Evolutionary conservation across 2,797 vertebrate genomes (phyloP).

Genomic region (Chromis chromis): DNA sequence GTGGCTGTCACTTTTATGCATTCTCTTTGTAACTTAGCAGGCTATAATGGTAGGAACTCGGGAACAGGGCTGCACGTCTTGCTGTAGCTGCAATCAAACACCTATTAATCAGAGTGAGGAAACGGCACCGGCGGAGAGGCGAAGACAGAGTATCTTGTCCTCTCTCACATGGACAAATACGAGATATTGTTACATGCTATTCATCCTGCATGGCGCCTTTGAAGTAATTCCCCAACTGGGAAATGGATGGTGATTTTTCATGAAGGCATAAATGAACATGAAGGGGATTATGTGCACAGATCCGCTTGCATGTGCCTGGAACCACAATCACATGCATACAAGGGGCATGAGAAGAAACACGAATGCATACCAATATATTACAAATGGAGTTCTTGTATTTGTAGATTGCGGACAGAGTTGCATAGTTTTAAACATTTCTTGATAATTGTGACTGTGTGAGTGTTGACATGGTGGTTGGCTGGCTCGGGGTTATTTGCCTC

Average conservation of each 20-base stretch:
- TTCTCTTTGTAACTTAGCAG: conserved; percentile 46
- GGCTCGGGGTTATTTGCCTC: conserved; percentile 56
- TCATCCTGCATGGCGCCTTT: conserved; percentile 70
- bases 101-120: conserved; percentile 75
- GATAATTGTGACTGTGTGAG: conserved; percentile 26
- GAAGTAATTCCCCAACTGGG: conserved; percentile 62
- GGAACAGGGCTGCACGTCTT: conserved; percentile 6
- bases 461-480: conserved; percentile 44
- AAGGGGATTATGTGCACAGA: conserved; percentile 52
- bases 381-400: conserved; percentile 15
- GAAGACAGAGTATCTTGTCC: conserved; percentile 78
- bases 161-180: conserved; percentile 68
- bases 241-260: conserved; percentile 71
- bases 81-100: conserved; percentile 72
- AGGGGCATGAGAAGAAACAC: conserved; percentile 10
- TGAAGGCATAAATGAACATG: conserved; percentile 57
- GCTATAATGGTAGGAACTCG: conserved; percentile 23
- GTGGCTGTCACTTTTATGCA: conserved; percentile 62
- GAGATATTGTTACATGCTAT: conserved; percentile 80
- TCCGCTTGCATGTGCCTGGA: conserved; percentile 42
- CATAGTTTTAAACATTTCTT: conserved; percentile 18
- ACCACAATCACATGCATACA: conserved; percentile 2
- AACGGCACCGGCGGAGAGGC: conserved; percentile 49
- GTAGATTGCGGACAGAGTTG: conserved; percentile 28
- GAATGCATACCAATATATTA: conserved; percentile 6